Conservation (phyloP, 1,140 invertebrate genomes). For the Lepidurus packardi region DNA sequence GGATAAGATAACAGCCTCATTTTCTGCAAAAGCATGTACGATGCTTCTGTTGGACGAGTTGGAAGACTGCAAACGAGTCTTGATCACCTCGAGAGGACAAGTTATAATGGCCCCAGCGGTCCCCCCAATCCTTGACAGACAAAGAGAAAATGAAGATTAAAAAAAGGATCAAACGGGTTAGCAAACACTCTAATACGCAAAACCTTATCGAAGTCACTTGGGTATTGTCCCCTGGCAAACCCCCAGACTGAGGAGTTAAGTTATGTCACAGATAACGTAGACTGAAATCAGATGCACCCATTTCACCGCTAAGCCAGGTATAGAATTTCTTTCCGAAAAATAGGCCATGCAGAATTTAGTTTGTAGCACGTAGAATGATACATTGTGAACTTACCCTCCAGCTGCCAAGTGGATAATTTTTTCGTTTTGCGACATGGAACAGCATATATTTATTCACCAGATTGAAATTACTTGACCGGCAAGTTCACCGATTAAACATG, state of each 20-base stretch:
- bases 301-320: background rate
- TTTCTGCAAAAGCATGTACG: background rate
- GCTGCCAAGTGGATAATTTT: conserved; percentile 31
- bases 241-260: background rate
- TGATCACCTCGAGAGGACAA: conserved; percentile 97
- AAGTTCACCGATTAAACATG: background rate
- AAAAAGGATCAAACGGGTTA: background rate
- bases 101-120: conserved; percentile 94
- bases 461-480: background rate
- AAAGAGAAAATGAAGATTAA: conserved; percentile 35
- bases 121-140: conserved; percentile 72
- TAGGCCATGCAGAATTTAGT: background rate
- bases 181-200: background rate
- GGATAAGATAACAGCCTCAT: background rate
- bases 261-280: background rate
- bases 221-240: background rate
- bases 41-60: conserved; percentile 42
- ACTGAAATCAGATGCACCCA: conserved; percentile 8
- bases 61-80: conserved; percentile 94
- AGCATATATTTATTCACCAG: conserved; percentile 26
- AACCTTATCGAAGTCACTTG: background rate
- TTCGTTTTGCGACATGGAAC: conserved; percentile 29
- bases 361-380: background rate
- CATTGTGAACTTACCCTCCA: conserved; percentile 28
- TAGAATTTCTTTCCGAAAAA: background rate